A percentile compares a stretch with the other conserved stretches of the same genome.
phyloP scores from a whole-genome alignment of 2,888 invertebrate genomes.

The Sturmia bella region DNA sequence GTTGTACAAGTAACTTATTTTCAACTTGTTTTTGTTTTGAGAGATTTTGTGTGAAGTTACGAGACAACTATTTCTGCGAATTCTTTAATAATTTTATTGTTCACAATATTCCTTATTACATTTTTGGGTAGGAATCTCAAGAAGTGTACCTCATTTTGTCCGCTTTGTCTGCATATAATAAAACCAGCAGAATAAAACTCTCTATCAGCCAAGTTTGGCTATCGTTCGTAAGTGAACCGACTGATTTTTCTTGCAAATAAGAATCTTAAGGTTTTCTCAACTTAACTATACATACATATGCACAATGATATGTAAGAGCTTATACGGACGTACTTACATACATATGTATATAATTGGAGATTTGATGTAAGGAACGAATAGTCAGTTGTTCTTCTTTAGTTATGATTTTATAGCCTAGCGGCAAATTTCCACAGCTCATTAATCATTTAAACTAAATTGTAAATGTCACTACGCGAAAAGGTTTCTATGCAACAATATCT shows the following conservation, averaged over 20 bases:
- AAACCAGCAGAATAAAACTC: constrained; percentile 1
- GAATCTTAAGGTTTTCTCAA: neutral
- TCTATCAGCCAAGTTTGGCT: constrained; percentile 26
- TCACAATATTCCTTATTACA: too few relatives aligned
- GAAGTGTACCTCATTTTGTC: constrained; percentile 25
- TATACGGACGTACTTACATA: constrained; percentile 2
- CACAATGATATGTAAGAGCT: neutral
- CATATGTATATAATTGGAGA: constrained; percentile 16
- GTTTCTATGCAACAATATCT: constrained; percentile 32
- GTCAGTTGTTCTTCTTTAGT: constrained; percentile 51
- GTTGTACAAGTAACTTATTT: too few relatives aligned
- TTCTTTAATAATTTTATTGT: too few relatives aligned
- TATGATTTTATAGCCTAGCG: constrained; percentile 64
- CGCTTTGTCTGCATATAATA: constrained; percentile 21
- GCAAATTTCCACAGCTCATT: constrained; percentile 78
- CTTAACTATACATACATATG: neutral
- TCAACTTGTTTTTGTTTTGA: too few relatives aligned
- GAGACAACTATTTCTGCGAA: too few relatives aligned
- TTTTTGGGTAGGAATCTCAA: constrained; percentile 26
- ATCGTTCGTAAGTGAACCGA: constrained; percentile 42
- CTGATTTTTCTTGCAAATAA: constrained; percentile 17
- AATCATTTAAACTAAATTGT: constrained; percentile 75
- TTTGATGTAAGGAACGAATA: constrained; percentile 1
- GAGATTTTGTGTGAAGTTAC: too few relatives aligned
- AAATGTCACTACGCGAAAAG: constrained; percentile 68